Base-by-base conservation (phyloP, 2,888 invertebrate genomes). In the Scaptomyza tumidula region DNA sequence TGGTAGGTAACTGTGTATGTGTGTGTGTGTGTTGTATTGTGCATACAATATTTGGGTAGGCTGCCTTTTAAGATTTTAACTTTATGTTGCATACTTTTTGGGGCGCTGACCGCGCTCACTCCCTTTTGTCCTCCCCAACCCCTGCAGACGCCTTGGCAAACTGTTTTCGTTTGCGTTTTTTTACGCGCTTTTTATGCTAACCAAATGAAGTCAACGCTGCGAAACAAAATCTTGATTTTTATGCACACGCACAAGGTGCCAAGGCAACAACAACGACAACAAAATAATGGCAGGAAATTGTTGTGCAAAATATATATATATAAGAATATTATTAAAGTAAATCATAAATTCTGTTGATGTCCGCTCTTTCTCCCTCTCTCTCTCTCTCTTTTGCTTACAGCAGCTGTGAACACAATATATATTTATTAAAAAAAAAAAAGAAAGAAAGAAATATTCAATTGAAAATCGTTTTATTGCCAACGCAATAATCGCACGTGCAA, bases 131-230 rank as follows among this genome's bases (percentile, higher is more conserved):
- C 19, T 6, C 45, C 33, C 19, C 1, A 19, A 19, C 19, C 19
- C 19, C 19, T 2, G 1, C 19, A 19, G 19, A n/a, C n/a, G 13
- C 19, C 14, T 9, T 7, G 13, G 6, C 33, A 6, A 10, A 10
- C n/a, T 0, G 11, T 61, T 55, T 49, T 63, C 33, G 33, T 3
- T 2, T 10, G 10, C 5, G 4, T 24, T 33, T 19, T 71, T 77
- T 81, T 75, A 83, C 68, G 83, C 75, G 82, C 70, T 81, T 86
- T 83, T 83, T 83, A 83, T 83, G 83, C 87, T 75, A 86, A 83
- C 87, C 70, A 81, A 83, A 86, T 83, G 85, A 86, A 86, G 87
- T 86, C 69, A 61, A 56, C 54, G 63, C 19, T 43, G 64, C 65
- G 29, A 24, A 41, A 53, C 59, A 43, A 60, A 71, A 71, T 78